These are phyloP conservation scores for Todiramphus chloris DNA, from an alignment of 2,113 vertebrate species.

Conservation along the genomic window DNA sequence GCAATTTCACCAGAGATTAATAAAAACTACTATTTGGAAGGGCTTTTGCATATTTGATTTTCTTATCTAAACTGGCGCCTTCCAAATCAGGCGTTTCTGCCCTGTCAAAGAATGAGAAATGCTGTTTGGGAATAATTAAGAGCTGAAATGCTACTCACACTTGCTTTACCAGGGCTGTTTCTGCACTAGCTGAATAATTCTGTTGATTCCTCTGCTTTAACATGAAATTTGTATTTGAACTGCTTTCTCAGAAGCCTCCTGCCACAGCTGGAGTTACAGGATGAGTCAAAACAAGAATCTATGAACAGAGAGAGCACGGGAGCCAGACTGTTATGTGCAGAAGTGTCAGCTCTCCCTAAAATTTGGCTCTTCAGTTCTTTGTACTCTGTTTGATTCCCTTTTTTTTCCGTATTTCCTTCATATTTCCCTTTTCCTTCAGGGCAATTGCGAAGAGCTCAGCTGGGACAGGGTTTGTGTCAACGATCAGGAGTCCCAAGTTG, in stretches of 20 bases:
- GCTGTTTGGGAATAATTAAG: neutral
- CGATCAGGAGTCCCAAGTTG: neutral
- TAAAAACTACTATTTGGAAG: neutral
- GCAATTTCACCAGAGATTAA: neutral
- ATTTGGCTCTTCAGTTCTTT: neutral
- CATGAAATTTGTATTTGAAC: neutral
- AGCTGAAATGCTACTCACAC: neutral
- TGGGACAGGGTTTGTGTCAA: neutral
- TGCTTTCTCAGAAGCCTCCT: neutral
- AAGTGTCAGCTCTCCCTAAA: neutral
- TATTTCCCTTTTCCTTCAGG: constrained; percentile 25
- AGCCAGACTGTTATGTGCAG: neutral
- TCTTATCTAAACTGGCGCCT: neutral
- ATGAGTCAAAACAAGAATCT: neutral
- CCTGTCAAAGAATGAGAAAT: neutral
- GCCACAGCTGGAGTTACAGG: neutral
- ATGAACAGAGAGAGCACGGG: neutral
- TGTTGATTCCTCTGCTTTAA: constrained; percentile 22
- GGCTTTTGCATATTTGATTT: neutral
- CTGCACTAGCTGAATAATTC: constrained; percentile 23
- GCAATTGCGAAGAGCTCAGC: neutral
- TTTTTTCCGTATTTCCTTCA: neutral
- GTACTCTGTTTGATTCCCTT: constrained; percentile 23
- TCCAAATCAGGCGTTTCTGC: neutral
- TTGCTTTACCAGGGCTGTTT: neutral